phyloP scores from a whole-genome alignment of 2,888 invertebrate species.

The Aphidius colemani region DNA sequence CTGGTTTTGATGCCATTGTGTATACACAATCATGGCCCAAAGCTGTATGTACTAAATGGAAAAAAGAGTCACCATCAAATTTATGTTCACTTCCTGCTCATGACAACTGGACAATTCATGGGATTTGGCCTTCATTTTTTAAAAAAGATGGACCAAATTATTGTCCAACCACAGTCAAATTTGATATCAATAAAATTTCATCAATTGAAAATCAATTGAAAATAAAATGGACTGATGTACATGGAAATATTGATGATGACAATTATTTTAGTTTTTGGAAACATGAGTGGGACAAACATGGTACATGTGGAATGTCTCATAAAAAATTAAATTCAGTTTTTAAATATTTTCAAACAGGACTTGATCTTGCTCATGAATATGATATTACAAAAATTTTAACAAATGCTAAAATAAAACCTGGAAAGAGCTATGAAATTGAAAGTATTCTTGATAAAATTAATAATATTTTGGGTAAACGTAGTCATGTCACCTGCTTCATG shows the following conservation, averaged over 20 bases:
- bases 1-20: conserved; percentile 74
- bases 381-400: conserved; percentile 67
- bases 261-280: conserved; percentile 69
- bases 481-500: conserved; percentile 67
- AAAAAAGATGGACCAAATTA: conserved; percentile 71
- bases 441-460: conserved; percentile 64
- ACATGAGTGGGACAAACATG: conserved; percentile 85
- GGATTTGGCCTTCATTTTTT: conserved; percentile 79
- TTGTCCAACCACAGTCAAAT: conserved; percentile 73
- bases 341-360: conserved; percentile 72
- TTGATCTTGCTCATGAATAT: conserved; percentile 67
- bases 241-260: conserved; percentile 57
- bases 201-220: conserved; percentile 66
- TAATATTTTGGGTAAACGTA: conserved; percentile 64
- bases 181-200: conserved; percentile 67
- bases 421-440: conserved; percentile 36
- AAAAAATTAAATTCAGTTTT: conserved; percentile 66
- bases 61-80: conserved; percentile 65
- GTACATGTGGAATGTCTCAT: conserved; percentile 69
- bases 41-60: conserved; percentile 74
- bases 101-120: conserved; percentile 77
- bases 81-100: conserved; percentile 71
- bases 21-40: conserved; percentile 83
- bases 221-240: conserved; percentile 70
- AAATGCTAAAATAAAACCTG: conserved; percentile 65